Evolutionary conservation across 2,888 invertebrate species (phyloP).

Genomic region (Eilema caniola): DNA sequence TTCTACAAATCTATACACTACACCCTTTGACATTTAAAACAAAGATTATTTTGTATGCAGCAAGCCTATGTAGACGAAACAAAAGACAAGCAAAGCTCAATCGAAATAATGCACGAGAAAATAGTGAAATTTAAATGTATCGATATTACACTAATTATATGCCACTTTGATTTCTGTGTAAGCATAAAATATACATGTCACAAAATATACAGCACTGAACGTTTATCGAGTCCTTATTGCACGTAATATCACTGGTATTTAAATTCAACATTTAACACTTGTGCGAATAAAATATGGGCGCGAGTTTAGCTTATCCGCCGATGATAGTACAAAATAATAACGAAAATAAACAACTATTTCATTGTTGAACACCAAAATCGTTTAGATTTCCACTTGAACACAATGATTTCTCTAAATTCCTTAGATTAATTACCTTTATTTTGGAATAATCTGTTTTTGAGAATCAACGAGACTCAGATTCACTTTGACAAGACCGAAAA

Average conservation of each 20-base stretch:
- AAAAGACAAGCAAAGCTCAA: neutral
- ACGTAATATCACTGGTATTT: slow-evolving; percentile 27
- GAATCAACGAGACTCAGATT: slow-evolving; percentile 49
- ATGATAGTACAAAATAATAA: slow-evolving; percentile 41
- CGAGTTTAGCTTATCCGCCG: slow-evolving; percentile 36
- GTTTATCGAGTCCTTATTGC: neutral
- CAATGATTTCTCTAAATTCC: slow-evolving; percentile 57
- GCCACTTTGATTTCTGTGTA: neutral
- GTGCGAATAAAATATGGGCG: slow-evolving; percentile 37
- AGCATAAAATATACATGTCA: neutral
- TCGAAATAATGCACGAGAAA: no score
- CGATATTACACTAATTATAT: slow-evolving; percentile 3
- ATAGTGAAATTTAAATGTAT: neutral
- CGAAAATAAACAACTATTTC: slow-evolving; percentile 22
- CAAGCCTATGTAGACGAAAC: neutral
- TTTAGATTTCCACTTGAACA: slow-evolving; percentile 32
- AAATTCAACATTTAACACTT: slow-evolving; percentile 33
- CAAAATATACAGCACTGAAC: slow-evolving; percentile 4
- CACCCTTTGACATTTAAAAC: neutral
- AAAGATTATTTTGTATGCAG: neutral
- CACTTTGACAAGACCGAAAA: slow-evolving; percentile 52
- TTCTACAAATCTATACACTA: slow-evolving; percentile 10
- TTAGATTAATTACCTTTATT: slow-evolving; percentile 68
- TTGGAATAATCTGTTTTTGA: slow-evolving; percentile 42
- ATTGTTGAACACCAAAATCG: slow-evolving; percentile 25